Base-by-base conservation (phyloP, 2,113 vertebrate genomes). In the Macroglossus sobrinus region DNA sequence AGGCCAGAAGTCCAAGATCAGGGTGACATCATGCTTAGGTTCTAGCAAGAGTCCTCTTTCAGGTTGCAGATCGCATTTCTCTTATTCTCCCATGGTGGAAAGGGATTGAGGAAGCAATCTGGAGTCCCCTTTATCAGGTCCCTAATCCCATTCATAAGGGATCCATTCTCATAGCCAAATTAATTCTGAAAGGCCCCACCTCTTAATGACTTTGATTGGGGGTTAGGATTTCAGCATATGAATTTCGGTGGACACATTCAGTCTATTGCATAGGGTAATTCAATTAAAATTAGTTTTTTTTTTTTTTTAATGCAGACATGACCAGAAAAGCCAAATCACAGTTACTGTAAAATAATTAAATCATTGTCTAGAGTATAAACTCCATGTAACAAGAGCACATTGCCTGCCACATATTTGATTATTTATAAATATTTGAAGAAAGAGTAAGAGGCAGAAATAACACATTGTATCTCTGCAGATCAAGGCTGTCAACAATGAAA, bases 351-450 rank as follows among this genome's bases (percentile, higher is more conserved):
- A 40, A 19, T 72, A 88, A 94, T 76, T 80, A 84, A 94, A 84
- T 66, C 53, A 63, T 40, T 55, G 33, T 28, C 47, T 85, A 47
- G 71, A 80, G 40, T 19, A 45, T 40, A 76, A 88, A 16, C 5
- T 59, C 38, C 30, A n/a, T 28, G 4, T 22, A 53, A 50, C 68
- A 86, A 45, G 6, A 91, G 28, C 13, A 38, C 8, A 92, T 7
- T 84, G 16, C 15, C 43, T 92, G 43, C 6, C 50, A 95, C 11
- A 30, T 45, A 63, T 55, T 50, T 89, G 63, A 76, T 64, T 40
- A 93, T 63, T 81, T 63, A n/a, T 72, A 92, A 78, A 81, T 93
- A 92, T 55, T 35, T 94, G 50, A 90, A 80, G 47, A 80, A 88
- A 33, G 7, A 18, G 24, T 72, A 72, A 76, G 19, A 78, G 12